These are phyloP conservation scores for Knipowitschia caucasica DNA, from an alignment of 2,797 vertebrate genomes.

Conservation along the genomic window DNA sequence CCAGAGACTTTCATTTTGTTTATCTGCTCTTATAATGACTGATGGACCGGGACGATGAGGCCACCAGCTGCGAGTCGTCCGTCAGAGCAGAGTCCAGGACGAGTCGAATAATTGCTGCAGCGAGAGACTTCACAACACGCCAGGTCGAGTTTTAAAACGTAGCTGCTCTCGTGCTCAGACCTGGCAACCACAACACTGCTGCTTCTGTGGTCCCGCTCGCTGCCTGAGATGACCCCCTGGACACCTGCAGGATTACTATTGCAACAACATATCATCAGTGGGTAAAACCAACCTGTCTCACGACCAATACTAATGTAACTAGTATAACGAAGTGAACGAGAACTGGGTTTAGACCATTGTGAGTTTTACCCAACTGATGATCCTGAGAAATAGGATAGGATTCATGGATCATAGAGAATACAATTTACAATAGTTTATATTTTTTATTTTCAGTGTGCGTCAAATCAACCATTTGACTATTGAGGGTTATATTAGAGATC, in stretches of 20 bases:
- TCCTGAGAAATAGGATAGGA: too few species aligned
- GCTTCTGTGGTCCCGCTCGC: slow-evolving; percentile 19
- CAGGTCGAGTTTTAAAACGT: slow-evolving; percentile 1
- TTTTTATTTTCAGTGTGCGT: too few species aligned
- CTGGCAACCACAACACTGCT: slow-evolving; percentile 14
- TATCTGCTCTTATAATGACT: neutral
- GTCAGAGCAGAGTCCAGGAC: neutral
- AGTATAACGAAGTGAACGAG: too few species aligned
- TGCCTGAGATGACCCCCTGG: slow-evolving; percentile 38
- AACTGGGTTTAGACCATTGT: too few species aligned
- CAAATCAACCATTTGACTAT: too few species aligned
- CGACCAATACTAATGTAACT: too few species aligned
- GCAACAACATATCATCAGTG: too few species aligned
- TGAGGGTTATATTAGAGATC: too few species aligned
- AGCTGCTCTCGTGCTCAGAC: slow-evolving; percentile 7
- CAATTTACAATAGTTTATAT: slow-evolving; percentile 32
- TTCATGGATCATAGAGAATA: slow-evolving; percentile 12
- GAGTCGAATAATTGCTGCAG: neutral
- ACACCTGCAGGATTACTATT: slow-evolving; percentile 28
- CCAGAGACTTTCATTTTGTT: neutral
- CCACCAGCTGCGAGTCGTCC: neutral
- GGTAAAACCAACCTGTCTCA: too few species aligned
- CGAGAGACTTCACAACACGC: neutral
- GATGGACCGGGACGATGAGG: neutral
- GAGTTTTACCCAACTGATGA: too few species aligned